These are phyloP conservation scores for Ploceus nigricollis DNA, from an alignment of 2,113 vertebrate genomes.

Conservation along the genomic window DNA sequence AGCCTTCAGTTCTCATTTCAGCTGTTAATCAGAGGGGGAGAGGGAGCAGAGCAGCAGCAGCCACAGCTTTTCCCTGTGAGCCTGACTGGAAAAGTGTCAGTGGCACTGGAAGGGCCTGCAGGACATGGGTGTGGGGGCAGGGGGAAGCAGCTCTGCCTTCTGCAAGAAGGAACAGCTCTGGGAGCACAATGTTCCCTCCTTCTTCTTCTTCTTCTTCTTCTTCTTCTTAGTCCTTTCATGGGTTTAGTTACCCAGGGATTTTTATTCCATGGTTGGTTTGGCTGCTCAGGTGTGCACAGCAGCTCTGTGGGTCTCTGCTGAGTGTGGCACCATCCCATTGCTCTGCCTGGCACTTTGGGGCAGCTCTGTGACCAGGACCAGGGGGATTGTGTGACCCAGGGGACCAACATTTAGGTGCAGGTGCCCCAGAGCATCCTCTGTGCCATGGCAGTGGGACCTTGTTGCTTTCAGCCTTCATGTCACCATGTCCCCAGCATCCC, in stretches of 20 bases:
- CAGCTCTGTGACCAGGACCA: background rate
- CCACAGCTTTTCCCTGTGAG: fast-evolving
- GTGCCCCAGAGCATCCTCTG: background rate
- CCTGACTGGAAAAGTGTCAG: background rate
- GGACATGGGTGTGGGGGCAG: background rate
- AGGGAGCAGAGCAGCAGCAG: background rate
- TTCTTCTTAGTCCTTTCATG: background rate
- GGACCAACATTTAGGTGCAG: background rate
- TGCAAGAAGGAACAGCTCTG: background rate
- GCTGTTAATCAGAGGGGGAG: slow-evolving; percentile 24
- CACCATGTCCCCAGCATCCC: background rate
- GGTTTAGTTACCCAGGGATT: background rate
- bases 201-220: background rate
- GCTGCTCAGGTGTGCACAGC: no score
- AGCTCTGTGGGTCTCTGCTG: background rate
- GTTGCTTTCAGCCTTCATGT: background rate
- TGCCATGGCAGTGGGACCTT: fast-evolving
- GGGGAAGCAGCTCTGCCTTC: background rate
- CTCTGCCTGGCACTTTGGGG: background rate
- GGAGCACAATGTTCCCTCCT: background rate
- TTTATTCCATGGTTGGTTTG: background rate
- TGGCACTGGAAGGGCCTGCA: background rate
- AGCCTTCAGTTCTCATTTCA: slow-evolving; percentile 41
- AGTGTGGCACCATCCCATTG: background rate
- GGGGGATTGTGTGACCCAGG: no score